phyloP scores from a whole-genome alignment of 2,113 vertebrate genomes.

The Pelusios castaneus region DNA sequence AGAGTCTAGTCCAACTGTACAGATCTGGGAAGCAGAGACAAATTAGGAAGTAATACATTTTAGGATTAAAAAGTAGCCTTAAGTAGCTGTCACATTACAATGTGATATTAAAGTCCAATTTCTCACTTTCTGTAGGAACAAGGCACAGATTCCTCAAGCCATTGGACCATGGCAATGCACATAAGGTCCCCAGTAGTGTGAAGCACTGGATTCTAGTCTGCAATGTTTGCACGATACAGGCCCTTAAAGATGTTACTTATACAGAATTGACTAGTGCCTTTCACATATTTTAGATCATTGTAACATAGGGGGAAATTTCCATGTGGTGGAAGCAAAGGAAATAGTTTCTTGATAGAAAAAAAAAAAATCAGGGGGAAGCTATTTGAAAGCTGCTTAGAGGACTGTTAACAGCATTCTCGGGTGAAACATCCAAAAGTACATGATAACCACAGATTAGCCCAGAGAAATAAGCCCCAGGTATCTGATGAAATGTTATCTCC shows the following conservation, averaged over 20 bases:
- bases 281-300: not conserved
- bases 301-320: not conserved
- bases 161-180: not conserved
- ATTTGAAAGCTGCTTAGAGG: not conserved
- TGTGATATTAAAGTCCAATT: not conserved
- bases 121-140: not conserved
- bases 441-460: accelerated
- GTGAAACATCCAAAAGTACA: accelerated
- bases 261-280: conserved; percentile 8
- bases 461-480: not conserved
- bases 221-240: not conserved
- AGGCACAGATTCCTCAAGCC: not conserved
- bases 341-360: not conserved
- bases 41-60: conserved; percentile 8
- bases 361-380: not conserved
- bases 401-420: accelerated
- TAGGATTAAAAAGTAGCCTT: conserved; percentile 43
- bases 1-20: not conserved
- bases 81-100: conserved; percentile 10
- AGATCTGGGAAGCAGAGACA: not conserved
- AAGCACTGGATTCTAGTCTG: not conserved
- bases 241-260: not conserved
- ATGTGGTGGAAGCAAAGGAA: accelerated
- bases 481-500: not conserved
- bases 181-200: not conserved